Evolutionary conservation across 2,888 invertebrate genomes (phyloP).

Genomic region (Nymphalis polychloros): DNA sequence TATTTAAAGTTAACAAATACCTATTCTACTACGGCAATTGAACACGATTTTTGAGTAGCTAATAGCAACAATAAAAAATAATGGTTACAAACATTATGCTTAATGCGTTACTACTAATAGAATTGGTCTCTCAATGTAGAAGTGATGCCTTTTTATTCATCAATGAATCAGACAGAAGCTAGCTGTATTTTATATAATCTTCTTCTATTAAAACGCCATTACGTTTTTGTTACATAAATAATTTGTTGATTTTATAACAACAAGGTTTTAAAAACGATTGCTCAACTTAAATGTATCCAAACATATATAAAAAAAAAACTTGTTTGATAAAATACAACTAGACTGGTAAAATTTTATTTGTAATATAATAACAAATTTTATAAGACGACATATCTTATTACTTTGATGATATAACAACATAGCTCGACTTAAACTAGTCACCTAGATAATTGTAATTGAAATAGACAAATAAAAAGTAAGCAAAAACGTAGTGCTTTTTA

Average conservation of each 20-base stretch:
- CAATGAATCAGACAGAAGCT: background rate
- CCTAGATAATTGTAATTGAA: constrained; percentile 6
- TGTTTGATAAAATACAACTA: background rate
- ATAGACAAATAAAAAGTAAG: constrained; percentile 8
- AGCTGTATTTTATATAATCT: background rate
- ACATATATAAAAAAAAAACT: background rate
- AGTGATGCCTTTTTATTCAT: background rate
- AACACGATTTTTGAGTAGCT: too few species aligned
- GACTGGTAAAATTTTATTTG: background rate
- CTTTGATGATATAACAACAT: constrained; percentile 9
- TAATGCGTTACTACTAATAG: too few species aligned
- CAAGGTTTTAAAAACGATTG: background rate
- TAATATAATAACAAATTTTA: background rate
- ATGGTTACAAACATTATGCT: too few species aligned
- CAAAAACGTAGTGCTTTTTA: constrained; percentile 9
- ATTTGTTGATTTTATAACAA: background rate
- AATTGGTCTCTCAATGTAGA: background rate
- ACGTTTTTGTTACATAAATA: constrained; percentile 2
- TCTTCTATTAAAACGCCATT: background rate
- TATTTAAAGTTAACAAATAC: too few species aligned
- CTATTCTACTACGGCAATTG: too few species aligned
- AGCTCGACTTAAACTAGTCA: constrained; percentile 15
- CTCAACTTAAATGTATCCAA: background rate
- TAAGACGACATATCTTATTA: constrained; percentile 1
- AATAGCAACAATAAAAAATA: too few species aligned